phyloP scores from a whole-genome alignment of 2,797 vertebrate species.

The Sebastes ruberrimus region DNA sequence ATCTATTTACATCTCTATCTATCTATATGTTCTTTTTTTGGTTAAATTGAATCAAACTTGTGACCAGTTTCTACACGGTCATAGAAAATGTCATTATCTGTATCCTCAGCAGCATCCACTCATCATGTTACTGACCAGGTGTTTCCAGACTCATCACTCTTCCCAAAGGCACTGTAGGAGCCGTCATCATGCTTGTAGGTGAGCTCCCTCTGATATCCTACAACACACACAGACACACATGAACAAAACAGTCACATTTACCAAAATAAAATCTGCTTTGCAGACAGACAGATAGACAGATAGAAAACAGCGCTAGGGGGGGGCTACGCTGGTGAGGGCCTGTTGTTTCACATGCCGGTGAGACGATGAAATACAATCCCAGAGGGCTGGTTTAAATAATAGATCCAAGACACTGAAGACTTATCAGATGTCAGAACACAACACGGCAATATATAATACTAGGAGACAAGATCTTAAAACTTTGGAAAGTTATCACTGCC shows the following conservation, averaged over 20 bases:
- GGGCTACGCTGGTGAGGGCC: background rate
- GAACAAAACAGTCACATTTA: background rate
- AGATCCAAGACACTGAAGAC: background rate
- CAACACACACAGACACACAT: constrained; percentile 6
- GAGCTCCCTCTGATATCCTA: constrained; percentile 91
- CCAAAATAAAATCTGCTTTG: background rate
- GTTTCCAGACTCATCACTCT: constrained; percentile 73
- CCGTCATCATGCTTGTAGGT: constrained; percentile 89
- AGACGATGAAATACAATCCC: background rate
- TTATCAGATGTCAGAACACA: background rate
- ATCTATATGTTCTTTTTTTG: background rate
- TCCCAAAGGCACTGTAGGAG: constrained; percentile 92
- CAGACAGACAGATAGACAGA: background rate
- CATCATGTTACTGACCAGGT: constrained; percentile 84
- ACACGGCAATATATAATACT: background rate
- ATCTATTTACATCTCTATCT: too few relatives aligned
- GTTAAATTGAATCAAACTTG: background rate
- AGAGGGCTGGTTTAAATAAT: background rate
- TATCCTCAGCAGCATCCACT: background rate
- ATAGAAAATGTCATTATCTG: background rate
- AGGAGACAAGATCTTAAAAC: background rate
- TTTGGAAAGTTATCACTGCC: background rate
- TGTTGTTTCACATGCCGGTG: background rate
- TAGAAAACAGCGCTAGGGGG: background rate
- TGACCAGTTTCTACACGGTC: background rate